Base-by-base conservation (phyloP, 2,888 invertebrate species). In the Drosophila kambysellisi region DNA sequence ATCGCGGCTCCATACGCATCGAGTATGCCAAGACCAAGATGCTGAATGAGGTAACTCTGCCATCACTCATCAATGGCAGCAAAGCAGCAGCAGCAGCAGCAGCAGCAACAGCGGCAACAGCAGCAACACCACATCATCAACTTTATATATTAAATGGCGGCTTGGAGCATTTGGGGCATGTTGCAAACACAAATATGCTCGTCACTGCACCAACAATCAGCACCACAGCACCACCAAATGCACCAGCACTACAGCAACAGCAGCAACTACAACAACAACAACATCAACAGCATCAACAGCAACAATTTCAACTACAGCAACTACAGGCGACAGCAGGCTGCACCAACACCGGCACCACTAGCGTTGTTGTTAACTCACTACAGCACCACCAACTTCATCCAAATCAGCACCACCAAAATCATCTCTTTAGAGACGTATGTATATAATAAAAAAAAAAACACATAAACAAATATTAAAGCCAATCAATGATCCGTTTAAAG, bases 1-100 rank as follows among this genome's bases (percentile, higher is more conserved):
- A 98, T 93, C 97, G 99, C 94, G 98, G 98, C 91, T 98, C 98
- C 93, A 98, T 99, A 94, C 97, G 99, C 94, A 98, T 99, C 94
- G 99, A 99, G 95, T 99, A 97, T 95, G 99, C 99, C 94, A 98
- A 98, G 95, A 98, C 97, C 94, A 99, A 99, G 96, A 98, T 99
- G 98, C 97, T 98, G 93, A 97, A 95, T 93, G 95, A 93, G 74
- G 51, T 83, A 39, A 66, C 84, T 12, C 58, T 81, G 33, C 77
- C 84, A 56, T 56, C 39, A 39, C 70, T 78, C 48, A 66, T 57
- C 66, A 66, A 60, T 68, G 65, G 59, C 75, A 53, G 51, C 54
- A 74, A 57, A 29, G 39, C 60, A n/a, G 53, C 74, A 46, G 30
- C 46, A 33, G 57, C 66, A 20, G 52, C 25, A 29, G 39, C 60